Evolutionary conservation across 2,797 vertebrate species (phyloP).

Genomic region (Bradypus variegatus): DNA sequence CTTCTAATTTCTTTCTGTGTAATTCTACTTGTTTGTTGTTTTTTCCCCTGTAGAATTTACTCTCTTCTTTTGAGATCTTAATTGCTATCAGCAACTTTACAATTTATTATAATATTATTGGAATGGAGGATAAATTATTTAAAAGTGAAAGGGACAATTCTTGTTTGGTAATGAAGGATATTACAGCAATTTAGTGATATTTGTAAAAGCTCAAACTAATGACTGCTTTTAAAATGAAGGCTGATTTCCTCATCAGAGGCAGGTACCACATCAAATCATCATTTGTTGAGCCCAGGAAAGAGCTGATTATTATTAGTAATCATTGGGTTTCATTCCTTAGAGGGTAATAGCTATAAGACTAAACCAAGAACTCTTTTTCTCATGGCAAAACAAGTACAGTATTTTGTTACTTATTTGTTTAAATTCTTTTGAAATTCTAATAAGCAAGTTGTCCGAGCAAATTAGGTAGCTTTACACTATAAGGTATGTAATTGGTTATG

Average conservation of each 20-base stretch:
- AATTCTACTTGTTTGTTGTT: constrained; percentile 12
- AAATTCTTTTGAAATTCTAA: constrained; percentile 46
- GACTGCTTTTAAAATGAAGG: constrained; percentile 17
- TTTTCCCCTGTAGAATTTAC: background rate
- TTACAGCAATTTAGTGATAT: constrained; percentile 18
- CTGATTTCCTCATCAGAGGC: background rate
- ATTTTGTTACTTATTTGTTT: constrained; percentile 47
- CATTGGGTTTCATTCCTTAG: background rate
- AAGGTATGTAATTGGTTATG: background rate
- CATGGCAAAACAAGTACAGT: background rate
- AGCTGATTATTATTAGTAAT: constrained; percentile 37
- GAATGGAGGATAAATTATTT: constrained; percentile 3
- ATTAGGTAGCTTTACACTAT: background rate
- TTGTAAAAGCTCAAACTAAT: constrained; percentile 27
- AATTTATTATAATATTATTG: constrained; percentile 21
- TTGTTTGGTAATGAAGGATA: background rate
- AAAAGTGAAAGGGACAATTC: constrained; percentile 18
- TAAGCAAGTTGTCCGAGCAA: constrained; percentile 23
- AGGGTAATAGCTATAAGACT: constrained; percentile 4
- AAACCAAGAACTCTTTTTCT: background rate
- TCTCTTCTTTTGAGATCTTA: constrained; percentile 11
- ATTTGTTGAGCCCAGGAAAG: constrained; percentile 8
- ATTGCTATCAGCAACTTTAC: background rate
- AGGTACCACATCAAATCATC: constrained; percentile 26
- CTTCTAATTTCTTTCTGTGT: background rate